phyloP scores from a whole-genome alignment of 2,888 invertebrate genomes.

The Lissonota sp. region DNA sequence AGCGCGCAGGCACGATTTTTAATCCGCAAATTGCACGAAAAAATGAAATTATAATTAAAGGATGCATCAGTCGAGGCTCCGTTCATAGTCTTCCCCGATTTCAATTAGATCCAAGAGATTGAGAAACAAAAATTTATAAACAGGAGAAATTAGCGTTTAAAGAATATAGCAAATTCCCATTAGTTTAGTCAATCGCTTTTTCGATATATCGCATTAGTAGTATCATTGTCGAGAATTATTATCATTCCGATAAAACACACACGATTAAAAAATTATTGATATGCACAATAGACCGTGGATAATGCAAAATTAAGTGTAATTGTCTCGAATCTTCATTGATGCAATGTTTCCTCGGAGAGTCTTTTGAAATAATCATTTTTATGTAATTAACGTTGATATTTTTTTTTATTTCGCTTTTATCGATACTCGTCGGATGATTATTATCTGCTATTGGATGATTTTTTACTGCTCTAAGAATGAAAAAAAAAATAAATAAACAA shows the following conservation, averaged over 20 bases:
- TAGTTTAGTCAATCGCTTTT: slow-evolving; percentile 43
- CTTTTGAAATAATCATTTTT: neutral
- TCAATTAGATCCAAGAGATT: slow-evolving; percentile 7
- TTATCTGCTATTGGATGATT: neutral
- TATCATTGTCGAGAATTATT: neutral
- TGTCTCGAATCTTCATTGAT: neutral
- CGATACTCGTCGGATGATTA: neutral
- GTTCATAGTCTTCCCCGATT: slow-evolving; percentile 57
- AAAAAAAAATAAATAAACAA: neutral
- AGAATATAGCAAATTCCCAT: slow-evolving; percentile 30
- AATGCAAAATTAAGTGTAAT: neutral
- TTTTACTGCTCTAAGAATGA: neutral
- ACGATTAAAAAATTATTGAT: neutral
- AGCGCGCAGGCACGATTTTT: slow-evolving; percentile 9
- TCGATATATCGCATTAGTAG: slow-evolving; percentile 39
- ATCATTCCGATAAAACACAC: neutral
- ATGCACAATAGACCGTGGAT: neutral
- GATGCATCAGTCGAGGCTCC: slow-evolving; percentile 31
- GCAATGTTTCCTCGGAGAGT: neutral
- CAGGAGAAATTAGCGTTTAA: neutral
- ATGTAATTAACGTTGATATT: neutral
- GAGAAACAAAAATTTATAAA: slow-evolving; percentile 1
- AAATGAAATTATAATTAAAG: slow-evolving; percentile 29
- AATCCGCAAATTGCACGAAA: slow-evolving; percentile 49
- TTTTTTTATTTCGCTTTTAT: neutral